Evolutionary conservation across 1,140 invertebrate genomes (phyloP), one percentile per base, ranked within the genome.

Genomic region (Drosophila kurseongensis): DNA sequence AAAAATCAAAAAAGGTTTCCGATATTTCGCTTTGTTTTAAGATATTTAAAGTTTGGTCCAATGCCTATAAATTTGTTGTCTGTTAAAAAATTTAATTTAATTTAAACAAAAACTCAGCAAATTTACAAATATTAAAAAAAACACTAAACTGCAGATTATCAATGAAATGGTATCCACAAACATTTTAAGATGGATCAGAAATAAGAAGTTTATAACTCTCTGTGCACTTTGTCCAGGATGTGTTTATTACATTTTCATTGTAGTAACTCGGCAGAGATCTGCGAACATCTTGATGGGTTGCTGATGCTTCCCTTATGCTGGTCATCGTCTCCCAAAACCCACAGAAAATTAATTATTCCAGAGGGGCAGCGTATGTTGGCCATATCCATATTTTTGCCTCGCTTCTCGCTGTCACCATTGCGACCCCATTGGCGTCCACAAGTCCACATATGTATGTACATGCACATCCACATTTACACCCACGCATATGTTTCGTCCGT

Each of bases 401-500:
- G n/a, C 47, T 18, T 38, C 51, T 38, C 32, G 60, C 38, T 66
- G 47, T 68, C 65, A 68, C 59, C 42, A 54, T 16, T 35, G 27
- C 29, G 12, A 1, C 38, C 23, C 14, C 38, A 8, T 12, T 44
- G 32, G 18, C 16, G 10, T 48, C 29, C 57, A 45, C 45, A 14
- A 16, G 1, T 2, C 38, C 38, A 56, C 36, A 44, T 38, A 38
- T 12, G 16, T 16, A 8, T 12, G 29, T 13, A 29, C 32, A 7
- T 13, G 1, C 13, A 48, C 44, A 13, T 29, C 67, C 60, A 32
- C 40, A 45, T 27, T 52, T 45, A 29, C 52, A 27, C 35, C 32
- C 54, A 63, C 40, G 55, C 83, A 82, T 88, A 88, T 88, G 78
- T 79, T 79, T 74, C 69, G 68, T 57, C 59, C 69, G 78, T 79